Evolutionary conservation across 1,140 invertebrate genomes (phyloP).

Genomic region (Lamellibrachia luymesi): DNA sequence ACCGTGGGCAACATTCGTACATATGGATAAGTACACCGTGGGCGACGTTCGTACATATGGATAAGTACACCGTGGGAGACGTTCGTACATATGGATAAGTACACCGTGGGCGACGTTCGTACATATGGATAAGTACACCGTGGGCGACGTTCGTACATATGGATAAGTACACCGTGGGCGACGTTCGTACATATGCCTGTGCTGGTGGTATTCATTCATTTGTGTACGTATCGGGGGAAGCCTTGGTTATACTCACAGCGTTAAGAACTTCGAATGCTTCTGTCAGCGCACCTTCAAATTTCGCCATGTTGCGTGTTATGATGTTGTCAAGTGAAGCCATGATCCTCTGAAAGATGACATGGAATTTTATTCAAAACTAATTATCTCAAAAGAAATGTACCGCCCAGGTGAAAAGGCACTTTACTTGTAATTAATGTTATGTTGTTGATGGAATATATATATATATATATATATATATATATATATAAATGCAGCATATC

Average conservation of each 20-base stretch:
- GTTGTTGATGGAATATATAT: background rate
- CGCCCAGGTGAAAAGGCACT: background rate
- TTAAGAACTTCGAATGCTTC: constrained; percentile 85
- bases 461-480: background rate
- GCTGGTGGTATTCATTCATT: no score
- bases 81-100: no score
- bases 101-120: no score
- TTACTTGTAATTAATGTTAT: background rate
- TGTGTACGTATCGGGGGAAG: background rate
- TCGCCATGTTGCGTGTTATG: constrained; percentile 84
- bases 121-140: no score
- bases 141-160: no score
- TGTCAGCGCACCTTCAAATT: constrained; percentile 87
- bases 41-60: no score
- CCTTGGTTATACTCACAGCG: constrained; percentile 59
- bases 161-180: no score
- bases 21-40: no score
- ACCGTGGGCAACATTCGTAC: no score
- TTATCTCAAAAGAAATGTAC: background rate
- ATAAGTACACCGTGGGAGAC: no score
- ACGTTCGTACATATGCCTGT: no score
- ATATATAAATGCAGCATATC: constrained; percentile 10
- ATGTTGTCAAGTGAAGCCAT: constrained; percentile 75
- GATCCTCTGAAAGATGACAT: constrained; percentile 61
- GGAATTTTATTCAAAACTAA: background rate